Evolutionary conservation across 2,888 invertebrate species (phyloP).

Genomic region (Allolobophora icterica): DNA sequence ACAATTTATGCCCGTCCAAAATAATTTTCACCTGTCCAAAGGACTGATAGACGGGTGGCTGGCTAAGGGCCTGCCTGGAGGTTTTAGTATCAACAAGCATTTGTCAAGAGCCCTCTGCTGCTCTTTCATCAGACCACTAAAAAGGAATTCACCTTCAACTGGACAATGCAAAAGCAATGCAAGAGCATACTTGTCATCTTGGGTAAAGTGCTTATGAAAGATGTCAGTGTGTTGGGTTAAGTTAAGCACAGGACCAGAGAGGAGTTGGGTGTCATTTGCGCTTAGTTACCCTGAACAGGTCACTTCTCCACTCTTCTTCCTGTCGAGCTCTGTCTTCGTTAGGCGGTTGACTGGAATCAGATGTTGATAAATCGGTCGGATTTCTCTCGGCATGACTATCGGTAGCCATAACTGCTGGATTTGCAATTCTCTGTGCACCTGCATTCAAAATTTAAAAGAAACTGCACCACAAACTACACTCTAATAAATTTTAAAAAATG

Average conservation of each 20-base stretch:
- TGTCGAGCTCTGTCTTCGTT: constrained; percentile 30
- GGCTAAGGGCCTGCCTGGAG: no score
- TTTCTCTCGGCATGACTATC: not conserved
- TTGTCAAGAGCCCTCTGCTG: not conserved
- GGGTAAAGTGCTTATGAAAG: not conserved
- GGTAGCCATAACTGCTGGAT: not conserved
- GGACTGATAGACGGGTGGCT: no score
- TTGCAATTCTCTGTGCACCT: not conserved
- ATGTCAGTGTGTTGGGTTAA: not conserved
- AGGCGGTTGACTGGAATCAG: not conserved
- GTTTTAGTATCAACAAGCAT: not conserved
- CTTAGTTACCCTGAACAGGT: constrained; percentile 34
- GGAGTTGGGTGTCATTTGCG: not conserved
- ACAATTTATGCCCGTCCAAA: no score
- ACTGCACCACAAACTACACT: not conserved
- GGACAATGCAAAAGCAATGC: not conserved
- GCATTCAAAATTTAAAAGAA: not conserved
- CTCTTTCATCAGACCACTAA: not conserved
- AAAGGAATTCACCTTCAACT: not conserved
- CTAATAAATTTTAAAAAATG: no score
- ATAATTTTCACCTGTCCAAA: no score
- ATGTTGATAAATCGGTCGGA: not conserved
- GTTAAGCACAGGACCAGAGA: not conserved
- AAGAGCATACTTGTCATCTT: not conserved
- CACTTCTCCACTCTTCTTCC: constrained; percentile 38